Evolutionary conservation across 2,888 invertebrate species (phyloP).

Genomic region (Dasysyrphus tricinctus): DNA sequence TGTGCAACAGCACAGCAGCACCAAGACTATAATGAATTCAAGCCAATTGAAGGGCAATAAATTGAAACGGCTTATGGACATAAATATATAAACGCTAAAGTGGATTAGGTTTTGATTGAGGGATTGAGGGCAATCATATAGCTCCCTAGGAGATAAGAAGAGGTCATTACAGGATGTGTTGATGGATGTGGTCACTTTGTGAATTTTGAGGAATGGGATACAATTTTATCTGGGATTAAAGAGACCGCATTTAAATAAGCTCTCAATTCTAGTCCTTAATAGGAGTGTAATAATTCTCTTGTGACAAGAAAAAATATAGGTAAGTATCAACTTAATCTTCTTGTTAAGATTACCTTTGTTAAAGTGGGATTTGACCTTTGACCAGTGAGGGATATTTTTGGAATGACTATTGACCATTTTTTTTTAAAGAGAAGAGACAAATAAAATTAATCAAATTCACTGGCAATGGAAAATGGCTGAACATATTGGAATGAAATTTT

Average conservation of each 20-base stretch:
- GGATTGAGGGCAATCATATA: slow-evolving; percentile 23
- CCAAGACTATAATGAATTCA: neutral
- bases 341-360: neutral
- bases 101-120: slow-evolving; percentile 17
- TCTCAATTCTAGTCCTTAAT: neutral
- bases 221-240: neutral
- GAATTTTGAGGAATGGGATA: neutral
- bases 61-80: slow-evolving; percentile 5
- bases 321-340: slow-evolving; percentile 2
- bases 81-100: neutral
- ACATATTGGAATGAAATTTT: too few species aligned
- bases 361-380: slow-evolving; percentile 9
- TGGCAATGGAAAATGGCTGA: too few species aligned
- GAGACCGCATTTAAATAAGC: neutral
- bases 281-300: neutral
- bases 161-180: neutral
- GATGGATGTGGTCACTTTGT: slow-evolving; percentile 13
- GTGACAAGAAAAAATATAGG: neutral
- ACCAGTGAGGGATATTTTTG: neutral
- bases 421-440: neutral
- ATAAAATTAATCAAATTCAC: neutral
- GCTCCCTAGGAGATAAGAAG: neutral
- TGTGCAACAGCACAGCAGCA: slow-evolving; percentile 1
- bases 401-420: neutral
- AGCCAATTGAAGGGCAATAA: slow-evolving; percentile 20